Evolutionary conservation across 2,797 vertebrate genomes (phyloP), one percentile per base, ranked within the genome.

Genomic region (Oryzias dopingdopingensis): DNA sequence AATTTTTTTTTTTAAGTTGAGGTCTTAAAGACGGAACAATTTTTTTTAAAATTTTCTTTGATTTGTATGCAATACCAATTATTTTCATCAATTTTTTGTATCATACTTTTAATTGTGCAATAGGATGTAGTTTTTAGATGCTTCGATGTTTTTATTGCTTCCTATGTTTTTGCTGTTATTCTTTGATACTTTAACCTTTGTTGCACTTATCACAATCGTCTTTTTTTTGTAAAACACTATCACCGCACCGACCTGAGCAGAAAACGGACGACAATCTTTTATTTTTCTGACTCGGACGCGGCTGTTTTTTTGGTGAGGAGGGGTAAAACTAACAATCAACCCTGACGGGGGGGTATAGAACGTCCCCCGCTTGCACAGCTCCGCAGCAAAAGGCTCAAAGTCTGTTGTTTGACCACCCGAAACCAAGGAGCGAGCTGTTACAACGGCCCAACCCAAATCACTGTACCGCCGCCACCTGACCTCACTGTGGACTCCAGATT

Each of bases 41-140:
- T 86, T 91, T 76, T 88, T 83, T 90, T 47, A n/a, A n/a, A n/a
- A 88, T 88, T 77, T 91, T 72, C 84, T 92, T 90, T 65, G 24
- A 76, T 85, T 82, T 88, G 82, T 89, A 87, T 88, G 85, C 91
- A 92, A 94, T 80, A 79, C 71, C 67, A 70, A 49, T 66, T 70
- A 50, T 45, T 40, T 49, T 63, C 49, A 76, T 92, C 78, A 83
- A 80, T 90, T 70, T 47, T 88, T 91, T 90, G 86, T 94, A 90
- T 93, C 90, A 90, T 90, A 83, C 91, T 82, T 88, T 94, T 92
- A 92, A 93, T 93, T 88, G 95, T 98, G 95, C 94, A 96, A 96
- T 96, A 95, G 94, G 93, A 92, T 92, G 48, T 94, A 94, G 93
- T 82, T 92, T 92, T 93, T 93, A 92, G 88, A 86, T 87, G 92